phyloP scores from a whole-genome alignment of 2,113 vertebrate genomes.

The Semnornis frantzii region DNA sequence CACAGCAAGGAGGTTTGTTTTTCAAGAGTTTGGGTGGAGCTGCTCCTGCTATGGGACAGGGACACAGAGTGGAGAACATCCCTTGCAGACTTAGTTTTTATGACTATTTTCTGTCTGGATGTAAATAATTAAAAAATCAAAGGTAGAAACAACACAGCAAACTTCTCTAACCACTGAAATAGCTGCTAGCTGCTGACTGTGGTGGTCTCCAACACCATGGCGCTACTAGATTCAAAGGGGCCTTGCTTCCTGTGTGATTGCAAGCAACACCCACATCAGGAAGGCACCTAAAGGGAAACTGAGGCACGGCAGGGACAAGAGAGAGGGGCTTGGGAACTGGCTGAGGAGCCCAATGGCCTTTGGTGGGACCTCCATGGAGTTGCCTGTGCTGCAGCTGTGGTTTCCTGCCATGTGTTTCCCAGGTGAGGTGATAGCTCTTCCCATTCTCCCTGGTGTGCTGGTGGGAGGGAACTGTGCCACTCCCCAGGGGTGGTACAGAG shows the following conservation, averaged over 20 bases:
- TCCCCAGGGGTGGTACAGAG: rapidly evolving
- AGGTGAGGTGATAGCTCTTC: not conserved
- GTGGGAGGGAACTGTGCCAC: rapidly evolving
- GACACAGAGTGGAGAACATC: not conserved
- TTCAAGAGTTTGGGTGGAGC: not conserved
- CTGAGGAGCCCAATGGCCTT: not conserved
- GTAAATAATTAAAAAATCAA: not conserved
- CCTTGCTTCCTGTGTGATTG: not conserved
- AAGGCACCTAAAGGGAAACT: not conserved
- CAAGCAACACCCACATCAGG: rapidly evolving
- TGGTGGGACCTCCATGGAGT: not conserved
- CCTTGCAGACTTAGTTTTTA: not conserved
- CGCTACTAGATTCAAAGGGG: not conserved
- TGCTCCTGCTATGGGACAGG: not conserved
- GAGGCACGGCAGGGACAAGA: not conserved
- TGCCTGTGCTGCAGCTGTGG: not conserved
- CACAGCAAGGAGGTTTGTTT: not conserved
- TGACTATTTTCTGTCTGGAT: not conserved
- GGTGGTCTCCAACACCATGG: not conserved
- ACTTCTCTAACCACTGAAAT: not conserved
- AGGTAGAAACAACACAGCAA: not conserved
- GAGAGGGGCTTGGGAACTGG: not conserved
- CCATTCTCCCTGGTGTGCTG: not conserved
- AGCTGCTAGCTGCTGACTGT: not conserved
- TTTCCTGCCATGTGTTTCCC: not conserved